Evolutionary conservation across 1,140 invertebrate species (phyloP), one percentile per base, ranked within the genome.

Genomic region (Wiebesia pumilae): DNA sequence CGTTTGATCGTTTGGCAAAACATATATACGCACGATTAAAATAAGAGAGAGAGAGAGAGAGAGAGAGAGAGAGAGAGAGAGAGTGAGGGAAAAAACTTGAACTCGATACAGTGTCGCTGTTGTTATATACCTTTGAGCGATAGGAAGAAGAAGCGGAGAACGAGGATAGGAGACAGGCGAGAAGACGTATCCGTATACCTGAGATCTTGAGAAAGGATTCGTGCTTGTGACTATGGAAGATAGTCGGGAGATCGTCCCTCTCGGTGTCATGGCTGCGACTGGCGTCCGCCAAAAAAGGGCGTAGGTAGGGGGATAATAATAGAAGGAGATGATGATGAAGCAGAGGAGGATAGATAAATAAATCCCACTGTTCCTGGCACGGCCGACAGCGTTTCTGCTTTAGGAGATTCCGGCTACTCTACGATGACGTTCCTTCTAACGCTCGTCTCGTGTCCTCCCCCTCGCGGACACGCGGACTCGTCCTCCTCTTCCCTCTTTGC

Each of bases 1-100:
- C 51, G 30, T 84, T 84, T 67, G 40, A 84, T 84, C 75, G 27
- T 73, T 85, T 65, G 84, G 84, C 84, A 85, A 85, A 85, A 80
- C 75, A 80, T 40, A 27, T 58, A 73, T 73, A 73, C 24, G 35
- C 21, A 35, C 71, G 71, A 12, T 19, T 14, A n/a, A n/a, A n/a
- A n/a, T n/a, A 19, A 10, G 2, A 1, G 19, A 7, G 19, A 54
- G 19, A 54, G 2, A 10, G 38, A 78, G 30, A 30, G 30, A 14
- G 30, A 24, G 14, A 30, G n/a, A 47, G 14, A 78, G 24, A 51
- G 1, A 73, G 2, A 84, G 69, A 62, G 58, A 62, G 58, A 62
- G n/a, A n/a, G n/a, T n/a, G n/a, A n/a, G n/a, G n/a, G n/a, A 38
- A 75, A 62, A 54, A 40, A 62, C 33, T 35, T 40, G 58, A 85